These are phyloP conservation scores for Pocillopora damicornis DNA, from an alignment of 64 coral and sea anemone genomes.

Conservation along the genomic window DNA sequence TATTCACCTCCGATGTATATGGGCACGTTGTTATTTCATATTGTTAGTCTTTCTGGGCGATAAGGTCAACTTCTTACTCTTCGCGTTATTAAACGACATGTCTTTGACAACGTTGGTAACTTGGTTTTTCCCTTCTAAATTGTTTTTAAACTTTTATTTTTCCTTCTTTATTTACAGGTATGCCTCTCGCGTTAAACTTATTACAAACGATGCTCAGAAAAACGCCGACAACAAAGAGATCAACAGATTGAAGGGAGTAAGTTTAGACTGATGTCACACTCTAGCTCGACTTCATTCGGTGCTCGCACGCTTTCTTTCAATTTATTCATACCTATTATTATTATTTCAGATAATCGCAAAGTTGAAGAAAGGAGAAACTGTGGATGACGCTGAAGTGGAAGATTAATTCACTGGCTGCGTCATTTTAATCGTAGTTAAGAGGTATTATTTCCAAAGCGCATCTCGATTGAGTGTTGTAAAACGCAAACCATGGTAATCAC, in stretches of 20 bases:
- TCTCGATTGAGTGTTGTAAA: no score
- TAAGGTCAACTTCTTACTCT: neutral
- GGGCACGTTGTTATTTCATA: no score
- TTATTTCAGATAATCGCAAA: constrained; percentile 84
- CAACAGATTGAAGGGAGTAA: constrained; percentile 88
- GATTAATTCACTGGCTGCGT: neutral
- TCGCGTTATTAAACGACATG: neutral
- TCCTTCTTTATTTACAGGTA: constrained; percentile 59
- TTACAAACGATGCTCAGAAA: constrained; percentile 97
- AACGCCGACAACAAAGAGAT: constrained; percentile 97
- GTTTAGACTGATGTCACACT: neutral
- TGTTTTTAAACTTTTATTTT: neutral
- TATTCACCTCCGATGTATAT: no score
- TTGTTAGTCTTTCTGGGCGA: no score
- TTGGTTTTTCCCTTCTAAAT: neutral
- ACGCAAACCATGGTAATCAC: no score
- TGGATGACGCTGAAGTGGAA: constrained; percentile 65
- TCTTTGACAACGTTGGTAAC: neutral
- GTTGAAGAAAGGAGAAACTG: constrained; percentile 82
- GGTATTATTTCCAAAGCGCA: no score
- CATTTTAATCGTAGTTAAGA: neutral
- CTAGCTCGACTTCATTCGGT: neutral
- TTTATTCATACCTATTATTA: neutral
- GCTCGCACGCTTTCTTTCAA: neutral
- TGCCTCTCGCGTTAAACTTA: constrained; percentile 97